Base-by-base conservation (phyloP, 2,797 vertebrate species). In the Ispidina picta region DNA sequence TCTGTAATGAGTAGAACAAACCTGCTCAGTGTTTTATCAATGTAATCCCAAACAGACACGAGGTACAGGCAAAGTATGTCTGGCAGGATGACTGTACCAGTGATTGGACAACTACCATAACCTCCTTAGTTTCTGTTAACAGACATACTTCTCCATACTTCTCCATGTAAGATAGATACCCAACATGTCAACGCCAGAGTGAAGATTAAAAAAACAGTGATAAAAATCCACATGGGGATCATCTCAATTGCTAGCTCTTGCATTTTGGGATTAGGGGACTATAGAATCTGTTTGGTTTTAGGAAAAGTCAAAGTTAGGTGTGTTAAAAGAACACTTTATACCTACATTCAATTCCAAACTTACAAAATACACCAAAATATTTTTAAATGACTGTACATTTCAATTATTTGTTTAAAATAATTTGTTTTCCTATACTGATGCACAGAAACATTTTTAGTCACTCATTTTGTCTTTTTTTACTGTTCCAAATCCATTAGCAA, bases 401-500 rank as follows among this genome's bases (percentile, higher is more conserved):
- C 69, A 89, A 69, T 83, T 91, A 82, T 65, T 94, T 65, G 37
- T 78, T 83, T 33, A 69, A 75, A 95, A 89, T 64, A 74, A 72
- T 65, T 77, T 58, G 44, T 6, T 82, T 90, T 92, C 87, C 86
- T 86, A 83, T 54, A 74, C 2, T 65, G 62, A 46, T 65, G 41
- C 56, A 73, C 23, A 60, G 58, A 83, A 80, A 74, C 58, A 65
- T 54, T 93, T 94, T 92, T 65, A 86, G 88, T 68, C 65, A 71
- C 29, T 84, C n/a, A 12, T 22, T 48, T 71, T 72, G 52, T 51
- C 51, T 41, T 69, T 92, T 56, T 89, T 76, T 20, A 66, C 68
- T 2, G 1, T 84, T 76, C 83, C 81, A 90, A 95, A 86, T 64
- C 92, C 78, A 83, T 86, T 91, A 95, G 64, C 83, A 92, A 84